Evolutionary conservation across 2,113 vertebrate species (phyloP), one percentile per base, ranked within the genome.

Genomic region (Stigmatopora argus): DNA sequence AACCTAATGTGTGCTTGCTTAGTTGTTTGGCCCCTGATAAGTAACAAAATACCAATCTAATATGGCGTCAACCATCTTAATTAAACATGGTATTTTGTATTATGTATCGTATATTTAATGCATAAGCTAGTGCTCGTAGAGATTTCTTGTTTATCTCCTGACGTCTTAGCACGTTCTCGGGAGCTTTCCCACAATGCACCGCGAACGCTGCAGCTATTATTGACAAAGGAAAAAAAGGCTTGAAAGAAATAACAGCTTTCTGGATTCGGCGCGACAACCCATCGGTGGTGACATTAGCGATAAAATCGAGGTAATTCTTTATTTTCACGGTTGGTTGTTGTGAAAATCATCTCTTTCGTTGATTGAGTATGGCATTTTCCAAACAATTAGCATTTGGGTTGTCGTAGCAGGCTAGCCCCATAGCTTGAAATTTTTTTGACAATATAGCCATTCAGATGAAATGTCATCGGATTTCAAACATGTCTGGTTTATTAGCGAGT

Each of bases 171-270:
- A 62, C 65, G 75, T 70, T 52, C 52, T 31, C 68, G 64, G 34
- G 79, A 61, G 26, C 62, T 45, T 41, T 92, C 92, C 92, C 89
- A 83, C 87, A 82, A 91, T 91, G 82, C 92, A 87, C 75, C 35
- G 86, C 83, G 86, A 70, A 60, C 31, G 70, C 84, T 82, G 89
- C 89, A 80, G 85, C 68, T 79, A 84, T 82, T 85, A 80, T 84
- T 87, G 87, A 91, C 88, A 90, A 90, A 90, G 84, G 55, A 75
- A 68, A 62, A 57, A 59, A 56, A 58, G 64, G 44, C 65, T 55
- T 35, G 46, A 69, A 71, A 82, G 74, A 63, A 87, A 85, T 64
- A 87, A 85, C 77, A 86, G 70, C 82, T 79, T 77, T 85, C 85
- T 82, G 86, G 83, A 70, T 78, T 70, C 75, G 47, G 65, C 35